Percentiles rank a stretch among this genome's conserved stretches.
Evolutionary conservation across 2,888 invertebrate species (phyloP).

Genomic region (Nemotelus pantherinus): DNA sequence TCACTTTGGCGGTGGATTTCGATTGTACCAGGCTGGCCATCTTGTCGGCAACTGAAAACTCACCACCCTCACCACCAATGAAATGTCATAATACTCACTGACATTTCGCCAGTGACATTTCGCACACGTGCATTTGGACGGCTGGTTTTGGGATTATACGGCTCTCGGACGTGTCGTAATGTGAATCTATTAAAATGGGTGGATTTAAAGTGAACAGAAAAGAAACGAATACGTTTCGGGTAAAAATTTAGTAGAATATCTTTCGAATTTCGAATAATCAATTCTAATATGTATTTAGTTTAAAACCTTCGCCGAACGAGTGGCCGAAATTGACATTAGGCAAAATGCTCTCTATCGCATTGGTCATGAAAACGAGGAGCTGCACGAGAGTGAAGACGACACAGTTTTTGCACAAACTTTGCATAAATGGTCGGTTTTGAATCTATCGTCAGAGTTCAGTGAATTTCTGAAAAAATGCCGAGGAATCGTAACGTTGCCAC

Average conservation of each 20-base stretch:
- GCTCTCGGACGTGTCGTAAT: no score
- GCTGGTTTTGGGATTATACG: no score
- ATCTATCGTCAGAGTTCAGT: slow-evolving; percentile 84
- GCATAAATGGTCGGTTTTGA: slow-evolving; percentile 89
- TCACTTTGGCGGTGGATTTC: no score
- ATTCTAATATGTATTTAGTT: slow-evolving; percentile 70
- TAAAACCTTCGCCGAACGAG: slow-evolving; percentile 86
- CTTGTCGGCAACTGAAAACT: no score
- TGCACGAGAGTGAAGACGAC: slow-evolving; percentile 70
- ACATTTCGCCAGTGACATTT: no score
- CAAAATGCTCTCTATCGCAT: slow-evolving; percentile 86
- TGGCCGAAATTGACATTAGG: slow-evolving; percentile 83
- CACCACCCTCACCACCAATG: no score
- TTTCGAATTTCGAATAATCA: not conserved
- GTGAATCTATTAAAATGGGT: slow-evolving; percentile 68
- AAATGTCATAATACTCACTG: no score
- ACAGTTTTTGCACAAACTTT: slow-evolving; percentile 85
- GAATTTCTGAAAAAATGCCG: slow-evolving; percentile 80
- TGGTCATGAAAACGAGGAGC: slow-evolving; percentile 77
- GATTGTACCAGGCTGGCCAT: no score
- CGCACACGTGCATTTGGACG: no score
- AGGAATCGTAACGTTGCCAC: slow-evolving; percentile 82
- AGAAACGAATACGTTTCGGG: slow-evolving; percentile 80
- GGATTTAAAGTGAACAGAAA: slow-evolving; percentile 79
- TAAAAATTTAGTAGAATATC: slow-evolving; percentile 60